These are phyloP conservation scores for Urocitellus parryii DNA, from an alignment of 2,113 vertebrate genomes.

Conservation along the genomic window DNA sequence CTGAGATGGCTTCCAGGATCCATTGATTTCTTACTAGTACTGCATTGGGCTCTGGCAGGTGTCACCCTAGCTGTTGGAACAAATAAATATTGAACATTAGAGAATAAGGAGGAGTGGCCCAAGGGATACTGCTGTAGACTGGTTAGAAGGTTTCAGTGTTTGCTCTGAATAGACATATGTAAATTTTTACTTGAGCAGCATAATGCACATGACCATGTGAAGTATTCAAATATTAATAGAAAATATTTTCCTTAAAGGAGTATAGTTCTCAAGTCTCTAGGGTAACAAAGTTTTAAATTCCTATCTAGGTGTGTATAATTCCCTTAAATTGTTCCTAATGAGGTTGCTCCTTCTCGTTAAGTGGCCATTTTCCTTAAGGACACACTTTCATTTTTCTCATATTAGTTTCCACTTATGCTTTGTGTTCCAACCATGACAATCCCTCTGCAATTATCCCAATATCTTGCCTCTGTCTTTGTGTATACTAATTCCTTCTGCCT, in stretches of 20 bases:
- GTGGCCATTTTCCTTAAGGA: background rate
- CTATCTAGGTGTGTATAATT: background rate
- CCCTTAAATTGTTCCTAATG: background rate
- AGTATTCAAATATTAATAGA: background rate
- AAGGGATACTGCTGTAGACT: background rate
- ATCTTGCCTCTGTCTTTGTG: background rate
- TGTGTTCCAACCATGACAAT: background rate
- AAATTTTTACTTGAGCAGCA: background rate
- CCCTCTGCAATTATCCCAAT: background rate
- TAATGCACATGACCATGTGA: background rate
- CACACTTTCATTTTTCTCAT: background rate
- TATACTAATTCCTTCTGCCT: background rate
- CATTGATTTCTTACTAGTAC: background rate
- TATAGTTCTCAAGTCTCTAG: background rate
- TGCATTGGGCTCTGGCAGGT: slow-evolving; percentile 17
- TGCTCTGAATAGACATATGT: background rate
- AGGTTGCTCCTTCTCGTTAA: background rate
- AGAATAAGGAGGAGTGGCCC: background rate
- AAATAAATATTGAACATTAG: background rate
- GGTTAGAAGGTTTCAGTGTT: background rate
- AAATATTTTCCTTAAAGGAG: background rate
- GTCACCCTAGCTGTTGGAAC: background rate
- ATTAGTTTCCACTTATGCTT: background rate
- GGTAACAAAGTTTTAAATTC: background rate
- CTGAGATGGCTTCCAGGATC: background rate